A percentile compares a stretch with the other conserved stretches of the same genome.
Conservation (phyloP, 2,113 vertebrate genomes). For the Lethenteron camtschaticum region DNA sequence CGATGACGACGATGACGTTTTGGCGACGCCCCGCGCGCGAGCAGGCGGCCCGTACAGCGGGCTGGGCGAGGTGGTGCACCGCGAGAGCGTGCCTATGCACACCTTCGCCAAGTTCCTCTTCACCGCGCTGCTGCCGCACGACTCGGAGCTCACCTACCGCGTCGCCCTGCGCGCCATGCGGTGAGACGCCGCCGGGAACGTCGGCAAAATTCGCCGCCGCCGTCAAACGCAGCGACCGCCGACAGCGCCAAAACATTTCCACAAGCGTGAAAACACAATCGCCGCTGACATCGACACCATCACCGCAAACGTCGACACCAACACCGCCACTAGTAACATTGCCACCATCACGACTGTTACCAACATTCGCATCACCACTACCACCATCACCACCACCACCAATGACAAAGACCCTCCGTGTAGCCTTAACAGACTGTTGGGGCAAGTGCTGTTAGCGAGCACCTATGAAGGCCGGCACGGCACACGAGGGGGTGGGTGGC, state of each 20-base stretch:
- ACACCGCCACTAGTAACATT: neutral
- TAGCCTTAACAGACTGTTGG: no score
- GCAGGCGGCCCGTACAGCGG: constrained; percentile 88
- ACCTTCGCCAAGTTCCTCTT: constrained; percentile 96
- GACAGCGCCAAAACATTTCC: neutral
- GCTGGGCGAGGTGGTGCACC: constrained; percentile 81
- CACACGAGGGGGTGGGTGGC: no score
- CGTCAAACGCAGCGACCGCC: neutral
- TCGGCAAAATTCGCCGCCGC: no score
- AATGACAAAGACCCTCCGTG: no score
- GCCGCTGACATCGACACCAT: neutral
- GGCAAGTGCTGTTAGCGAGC: no score
- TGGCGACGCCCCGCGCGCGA: neutral
- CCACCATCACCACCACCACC: no score
- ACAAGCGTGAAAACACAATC: neutral
- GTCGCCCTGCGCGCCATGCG: constrained; percentile 87
- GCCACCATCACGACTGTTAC: neutral
- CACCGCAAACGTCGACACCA: neutral
- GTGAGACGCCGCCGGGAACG: constrained; percentile 16
- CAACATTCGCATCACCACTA: no score
- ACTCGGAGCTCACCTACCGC: constrained; percentile 81
- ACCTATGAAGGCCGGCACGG: no score
- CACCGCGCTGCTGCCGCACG: constrained; percentile 70
- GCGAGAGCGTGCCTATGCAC: constrained; percentile 94
- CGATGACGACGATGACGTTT: neutral